These are phyloP conservation scores for Lysandra bellargus DNA, from an alignment of 2,888 invertebrate species.

Conservation along the genomic window DNA sequence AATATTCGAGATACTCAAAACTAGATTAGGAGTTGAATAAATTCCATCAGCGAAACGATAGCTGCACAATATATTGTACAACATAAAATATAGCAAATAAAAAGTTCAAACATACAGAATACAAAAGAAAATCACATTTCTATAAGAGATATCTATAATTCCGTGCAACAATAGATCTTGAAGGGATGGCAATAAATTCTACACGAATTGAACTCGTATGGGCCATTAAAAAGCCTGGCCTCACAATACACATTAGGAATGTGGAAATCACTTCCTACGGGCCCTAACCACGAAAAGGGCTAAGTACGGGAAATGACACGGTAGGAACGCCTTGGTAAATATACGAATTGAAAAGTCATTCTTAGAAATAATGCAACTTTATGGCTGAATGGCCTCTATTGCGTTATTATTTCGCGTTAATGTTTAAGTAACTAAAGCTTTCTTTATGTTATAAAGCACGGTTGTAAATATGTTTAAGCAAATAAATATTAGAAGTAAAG, in stretches of 20 bases:
- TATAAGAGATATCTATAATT: constrained; percentile 59
- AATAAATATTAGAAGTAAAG: background rate
- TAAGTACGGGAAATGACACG: constrained; percentile 75
- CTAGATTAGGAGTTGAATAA: constrained; percentile 14
- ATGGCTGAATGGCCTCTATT: constrained; percentile 41
- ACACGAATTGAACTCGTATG: constrained; percentile 69
- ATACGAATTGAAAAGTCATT: constrained; percentile 78
- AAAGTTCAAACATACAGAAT: background rate
- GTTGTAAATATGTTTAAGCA: too few species aligned
- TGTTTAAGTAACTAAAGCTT: background rate
- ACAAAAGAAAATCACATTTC: constrained; percentile 29
- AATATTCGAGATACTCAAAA: background rate
- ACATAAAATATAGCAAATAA: constrained; percentile 22
- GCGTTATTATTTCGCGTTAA: background rate
- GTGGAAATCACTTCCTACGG: constrained; percentile 76
- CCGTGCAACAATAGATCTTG: constrained; percentile 68
- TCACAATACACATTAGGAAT: constrained; percentile 75
- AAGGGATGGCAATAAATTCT: constrained; percentile 73
- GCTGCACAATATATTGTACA: constrained; percentile 10
- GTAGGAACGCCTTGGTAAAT: constrained; percentile 67
- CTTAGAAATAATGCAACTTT: constrained; percentile 50
- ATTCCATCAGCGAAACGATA: constrained; percentile 2
- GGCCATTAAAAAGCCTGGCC: constrained; percentile 71
- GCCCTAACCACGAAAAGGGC: constrained; percentile 56
- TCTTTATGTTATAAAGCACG: background rate